Evolutionary conservation across 2,797 vertebrate species (phyloP), one percentile per base, ranked within the genome.

Genomic region (Chaunax sp.): DNA sequence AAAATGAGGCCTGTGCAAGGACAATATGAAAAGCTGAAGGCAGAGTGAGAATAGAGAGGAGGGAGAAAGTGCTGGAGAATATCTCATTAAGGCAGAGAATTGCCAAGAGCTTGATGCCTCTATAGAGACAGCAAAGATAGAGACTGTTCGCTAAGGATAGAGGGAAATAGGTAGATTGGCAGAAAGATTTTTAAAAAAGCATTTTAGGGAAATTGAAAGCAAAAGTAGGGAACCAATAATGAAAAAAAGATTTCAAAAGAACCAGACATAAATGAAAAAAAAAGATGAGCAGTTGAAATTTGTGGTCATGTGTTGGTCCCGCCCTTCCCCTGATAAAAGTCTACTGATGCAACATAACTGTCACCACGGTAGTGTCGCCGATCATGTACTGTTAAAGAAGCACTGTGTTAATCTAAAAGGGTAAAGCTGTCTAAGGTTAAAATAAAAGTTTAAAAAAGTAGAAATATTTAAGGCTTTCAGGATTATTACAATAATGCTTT

Each of bases 381-480:
- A 79, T 70, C 54, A 22, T 52, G 64, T 77, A 37, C 78, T 75
- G 82, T 86, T 85, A 81, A 82, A 70, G 69, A 88, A 89, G 85
- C 82, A 52, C 82, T 75, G 77, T 85, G 77, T 85, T 90, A 83
- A 75, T 75, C 83, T 88, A 88, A 83, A 86, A 84, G 72, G 62
- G 65, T 84, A 72, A 85, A 84, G 81, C 84, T 64, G 43, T 77
- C 77, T 78, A 91, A 76, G 71, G 79, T 87, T 86, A 84, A 87
- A 84, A 85, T 77, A 75, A 86, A 78, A 82, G 82, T 74, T 76
- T 73, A 65, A 64, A 47, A 65, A 67, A 2, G 67, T 77, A 83
- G 77, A 90, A 88, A 89, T 82, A 80, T 81, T 89, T 90, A 91
- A 92, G 90, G 90, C 89, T 84, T 92, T 84, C 70, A 78, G 80